Conservation (phyloP, 35 echinoderm and acorn worm species). For the Eucidaris tribuloides region DNA sequence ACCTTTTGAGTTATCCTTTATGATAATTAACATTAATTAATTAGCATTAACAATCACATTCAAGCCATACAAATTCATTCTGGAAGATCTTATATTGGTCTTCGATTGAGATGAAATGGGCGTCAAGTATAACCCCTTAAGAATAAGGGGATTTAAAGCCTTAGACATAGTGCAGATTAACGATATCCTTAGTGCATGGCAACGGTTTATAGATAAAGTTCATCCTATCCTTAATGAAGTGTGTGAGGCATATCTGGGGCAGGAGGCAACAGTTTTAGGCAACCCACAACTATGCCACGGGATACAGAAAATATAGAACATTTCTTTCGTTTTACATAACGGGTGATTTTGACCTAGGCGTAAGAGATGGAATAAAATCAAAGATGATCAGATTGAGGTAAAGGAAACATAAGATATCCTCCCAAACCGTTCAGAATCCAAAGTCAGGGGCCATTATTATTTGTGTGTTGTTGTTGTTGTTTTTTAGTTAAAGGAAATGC, state of each 20-base stretch:
- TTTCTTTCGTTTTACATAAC: too few relatives aligned
- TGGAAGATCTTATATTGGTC: background rate
- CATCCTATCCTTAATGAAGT: too few relatives aligned
- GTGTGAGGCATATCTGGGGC: too few relatives aligned
- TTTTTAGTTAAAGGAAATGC: background rate
- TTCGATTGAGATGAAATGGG: background rate
- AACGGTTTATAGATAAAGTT: too few relatives aligned
- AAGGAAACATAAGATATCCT: background rate
- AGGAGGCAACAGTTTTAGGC: too few relatives aligned
- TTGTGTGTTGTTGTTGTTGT: background rate
- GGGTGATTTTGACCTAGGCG: too few relatives aligned
- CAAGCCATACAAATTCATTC: background rate
- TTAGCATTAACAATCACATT: background rate
- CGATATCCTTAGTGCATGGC: too few relatives aligned
- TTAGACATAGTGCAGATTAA: background rate
- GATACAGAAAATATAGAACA: too few relatives aligned
- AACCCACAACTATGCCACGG: too few relatives aligned
- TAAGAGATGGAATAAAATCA: background rate
- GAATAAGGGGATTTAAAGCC: background rate
- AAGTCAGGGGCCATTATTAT: too few relatives aligned
- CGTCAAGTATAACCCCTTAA: background rate
- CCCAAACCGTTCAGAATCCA: background rate
- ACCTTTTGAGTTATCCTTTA: background rate
- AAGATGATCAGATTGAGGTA: background rate
- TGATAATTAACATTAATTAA: background rate